Evolutionary conservation across 2,888 invertebrate species (phyloP), one percentile per base, ranked within the genome.

Genomic region (Sarcophaga caerulescens): DNA sequence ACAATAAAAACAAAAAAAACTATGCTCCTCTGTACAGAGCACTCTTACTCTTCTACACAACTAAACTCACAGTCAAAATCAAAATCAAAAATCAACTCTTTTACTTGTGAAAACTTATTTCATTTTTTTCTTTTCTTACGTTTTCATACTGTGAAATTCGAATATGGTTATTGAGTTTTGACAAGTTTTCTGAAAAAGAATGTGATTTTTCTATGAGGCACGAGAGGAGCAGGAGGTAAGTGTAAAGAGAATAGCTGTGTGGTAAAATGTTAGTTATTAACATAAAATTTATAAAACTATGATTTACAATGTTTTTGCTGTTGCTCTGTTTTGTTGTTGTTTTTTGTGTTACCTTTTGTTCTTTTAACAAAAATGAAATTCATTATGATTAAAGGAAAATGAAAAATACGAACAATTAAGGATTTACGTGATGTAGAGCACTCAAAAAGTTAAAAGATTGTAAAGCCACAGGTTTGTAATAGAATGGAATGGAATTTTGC

Each of bases 1-100:
- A 80, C 19, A 35, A 35, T 80, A 59, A 66, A 71, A 52, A 52
- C 52, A 14, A 17, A 52, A 52, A 17, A 35, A 35, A 35, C 25
- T 47, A 8, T 21, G 21, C 25, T 35, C 0, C 52, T 17, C 52
- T 14, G 4, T 25, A 59, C 12, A 4, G 17, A 35, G 35, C 35
- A 35, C 35, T 35, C 35, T 35, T 35, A 35, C 35, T 35, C 35
- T 35, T 35, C 5, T 35, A 35, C 35, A 35, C 35, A 35, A 35
- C 35, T 35, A 8, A 35, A 35, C 35, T 35, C 35, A 35, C 35
- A 35, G 35, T 35, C 10, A 10, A 35, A 35, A 35, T 35, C 35
- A 35, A 14, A 47, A 47, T 47, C 11, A 3, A 14, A 47, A 0
- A 17, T 17, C 5, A 11, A 47, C 14, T 47, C 14, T 14, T 52